Evolutionary conservation across 2,113 vertebrate genomes (phyloP), one percentile per base, ranked within the genome.

Genomic region (Microtus montanus): DNA sequence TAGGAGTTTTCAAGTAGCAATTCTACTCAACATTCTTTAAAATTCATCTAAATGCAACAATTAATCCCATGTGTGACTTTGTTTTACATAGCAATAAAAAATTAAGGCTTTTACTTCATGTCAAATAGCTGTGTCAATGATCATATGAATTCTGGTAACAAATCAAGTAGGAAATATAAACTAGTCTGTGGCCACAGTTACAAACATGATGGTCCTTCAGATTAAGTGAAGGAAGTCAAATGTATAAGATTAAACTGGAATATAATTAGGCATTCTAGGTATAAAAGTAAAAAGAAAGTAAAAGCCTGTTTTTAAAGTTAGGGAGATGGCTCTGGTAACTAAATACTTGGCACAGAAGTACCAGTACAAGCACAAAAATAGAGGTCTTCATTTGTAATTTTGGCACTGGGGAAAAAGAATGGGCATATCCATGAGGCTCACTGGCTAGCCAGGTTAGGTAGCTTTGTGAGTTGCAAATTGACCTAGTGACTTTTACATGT

Each of bases 221-320:
- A 85, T 78, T 68, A 66, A 78, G 5, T 1, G 3, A 78, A 71
- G 14, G 61, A 5, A 8, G 49, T 6, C 6, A 17, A 3, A 38
- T 63, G 54, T 35, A 71, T 58, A 22, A 91, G 86, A 92, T 87
- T 80, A 52, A 90, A 5, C 70, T 7, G 80, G 49, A 95, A 89
- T 17, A 73, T 2, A 58, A 58, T 12, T 3, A 88, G 9, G 3
- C 11, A n/a, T 44, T 82, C 38, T 47, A 77, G 5, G 7, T 7
- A 64, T 3, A 84, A 74, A 14, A 58, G 17, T 2, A 64, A 87
- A 75, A 17, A 49, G 22, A 41, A 47, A 78, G 47, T 41, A 83
- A 58, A 73, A 15, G 4, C 0, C 13, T 24, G 1, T 14, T 35
- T 47, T 49, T 47, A 19, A 35, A 10, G 1, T 5, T 49, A 9